A percentile compares a stretch with the other conserved stretches of the same genome.
phyloP scores from a whole-genome alignment of 1,140 invertebrate genomes.

The Orussus abietinus region DNA sequence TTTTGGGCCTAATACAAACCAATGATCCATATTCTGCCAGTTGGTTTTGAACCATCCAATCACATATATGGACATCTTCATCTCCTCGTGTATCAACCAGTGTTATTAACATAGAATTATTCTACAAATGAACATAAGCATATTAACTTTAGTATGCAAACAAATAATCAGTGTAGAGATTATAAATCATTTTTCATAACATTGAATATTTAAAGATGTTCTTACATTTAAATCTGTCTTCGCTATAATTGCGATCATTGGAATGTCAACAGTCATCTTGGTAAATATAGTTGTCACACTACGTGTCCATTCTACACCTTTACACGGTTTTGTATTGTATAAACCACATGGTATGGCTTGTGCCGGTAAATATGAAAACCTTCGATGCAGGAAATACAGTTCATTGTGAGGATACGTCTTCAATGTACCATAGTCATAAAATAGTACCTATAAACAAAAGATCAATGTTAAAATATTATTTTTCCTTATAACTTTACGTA shows the following conservation, averaged over 20 bases:
- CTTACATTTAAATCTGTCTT: too few species aligned
- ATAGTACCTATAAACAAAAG: conserved; percentile 34
- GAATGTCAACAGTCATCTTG: conserved; percentile 11
- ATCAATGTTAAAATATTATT: background rate
- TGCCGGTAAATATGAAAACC: conserved; percentile 35
- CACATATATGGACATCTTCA: conserved; percentile 30
- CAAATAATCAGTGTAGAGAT: background rate
- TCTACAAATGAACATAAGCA: conserved; percentile 23
- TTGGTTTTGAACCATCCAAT: conserved; percentile 34
- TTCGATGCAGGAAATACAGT: conserved; percentile 35
- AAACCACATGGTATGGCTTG: conserved; percentile 46
- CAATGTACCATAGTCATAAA: conserved; percentile 47
- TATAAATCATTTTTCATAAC: background rate
- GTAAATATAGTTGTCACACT: conserved; percentile 21
- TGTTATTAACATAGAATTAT: conserved; percentile 36
- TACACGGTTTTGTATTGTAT: conserved; percentile 30
- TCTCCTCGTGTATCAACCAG: conserved; percentile 32
- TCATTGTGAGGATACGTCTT: conserved; percentile 27
- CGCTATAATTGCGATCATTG: conserved; percentile 24
- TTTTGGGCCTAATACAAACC: conserved; percentile 33
- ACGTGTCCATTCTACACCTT: conserved; percentile 25
- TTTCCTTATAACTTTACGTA: background rate
- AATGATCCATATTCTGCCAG: conserved; percentile 29
- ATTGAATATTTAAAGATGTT: too few species aligned
- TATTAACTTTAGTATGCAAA: too few species aligned